Evolutionary conservation across 1,140 invertebrate species (phyloP).

Genomic region (Liolophura sinensis): DNA sequence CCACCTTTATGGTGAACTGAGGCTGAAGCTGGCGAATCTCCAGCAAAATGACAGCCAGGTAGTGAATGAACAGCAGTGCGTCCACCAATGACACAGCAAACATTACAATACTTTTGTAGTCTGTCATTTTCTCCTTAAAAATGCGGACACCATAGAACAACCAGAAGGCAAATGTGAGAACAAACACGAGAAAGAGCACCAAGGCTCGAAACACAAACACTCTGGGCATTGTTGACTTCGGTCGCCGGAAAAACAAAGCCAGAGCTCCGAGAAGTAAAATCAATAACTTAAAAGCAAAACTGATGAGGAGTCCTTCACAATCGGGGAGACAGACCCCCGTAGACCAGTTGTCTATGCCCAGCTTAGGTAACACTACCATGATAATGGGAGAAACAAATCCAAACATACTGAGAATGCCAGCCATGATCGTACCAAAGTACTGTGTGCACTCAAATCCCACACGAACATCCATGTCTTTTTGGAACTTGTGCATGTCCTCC

Average conservation of each 20-base stretch:
- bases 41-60: slow-evolving; percentile 87
- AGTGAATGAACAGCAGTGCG: slow-evolving; percentile 93
- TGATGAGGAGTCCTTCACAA: slow-evolving; percentile 86
- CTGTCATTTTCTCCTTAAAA: slow-evolving; percentile 48
- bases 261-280: slow-evolving; percentile 91
- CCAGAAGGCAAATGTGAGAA: slow-evolving; percentile 96
- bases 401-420: slow-evolving; percentile 74
- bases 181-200: slow-evolving; percentile 83
- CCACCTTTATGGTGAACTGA: slow-evolving; percentile 85
- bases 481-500: slow-evolving; percentile 71
- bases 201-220: slow-evolving; percentile 89
- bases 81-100: slow-evolving; percentile 90
- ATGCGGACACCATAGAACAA: slow-evolving; percentile 90
- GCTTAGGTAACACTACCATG: slow-evolving; percentile 90
- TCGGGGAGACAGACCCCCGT: slow-evolving; percentile 74
- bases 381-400: slow-evolving; percentile 90
- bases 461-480: slow-evolving; percentile 48
- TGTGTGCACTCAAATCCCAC: slow-evolving; percentile 58
- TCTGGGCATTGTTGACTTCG: slow-evolving; percentile 82
- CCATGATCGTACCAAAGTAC: slow-evolving; percentile 70
- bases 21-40: slow-evolving; percentile 90
- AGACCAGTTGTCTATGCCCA: slow-evolving; percentile 63
- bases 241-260: slow-evolving; percentile 68
- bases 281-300: slow-evolving; percentile 88
- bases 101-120: slow-evolving; percentile 72